Percentiles rank a stretch among this genome's conserved stretches.
Evolutionary conservation across 2,797 vertebrate species (phyloP).

Genomic region (Pogonophryne albipinna): DNA sequence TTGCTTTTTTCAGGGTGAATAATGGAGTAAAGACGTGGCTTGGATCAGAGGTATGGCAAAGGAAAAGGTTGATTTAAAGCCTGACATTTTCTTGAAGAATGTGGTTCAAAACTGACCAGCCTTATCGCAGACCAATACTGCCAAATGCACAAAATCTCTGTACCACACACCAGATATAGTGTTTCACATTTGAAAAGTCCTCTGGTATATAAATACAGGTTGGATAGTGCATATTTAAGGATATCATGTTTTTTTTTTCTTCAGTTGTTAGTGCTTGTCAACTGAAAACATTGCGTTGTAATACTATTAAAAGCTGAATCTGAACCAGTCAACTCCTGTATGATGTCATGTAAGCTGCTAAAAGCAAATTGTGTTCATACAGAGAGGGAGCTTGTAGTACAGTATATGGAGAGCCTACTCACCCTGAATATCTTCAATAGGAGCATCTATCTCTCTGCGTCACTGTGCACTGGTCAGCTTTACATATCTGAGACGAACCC

Average conservation of each 20-base stretch:
- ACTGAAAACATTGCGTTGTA: neutral
- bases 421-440: constrained; percentile 4
- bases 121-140: neutral
- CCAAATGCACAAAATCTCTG: neutral
- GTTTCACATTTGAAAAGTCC: neutral
- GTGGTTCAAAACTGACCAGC: neutral
- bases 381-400: neutral
- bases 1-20: neutral
- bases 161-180: neutral
- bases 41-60: neutral
- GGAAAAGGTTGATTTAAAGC: constrained; percentile 1
- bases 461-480: neutral
- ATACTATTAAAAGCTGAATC: neutral
- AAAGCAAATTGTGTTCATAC: neutral
- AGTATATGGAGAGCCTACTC: neutral
- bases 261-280: neutral
- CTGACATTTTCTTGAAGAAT: constrained; percentile 16
- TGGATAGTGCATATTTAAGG: neutral
- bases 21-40: neutral
- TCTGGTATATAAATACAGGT: neutral
- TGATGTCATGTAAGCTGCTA: constrained; percentile 1
- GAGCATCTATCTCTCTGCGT: neutral
- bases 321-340: neutral
- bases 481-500: neutral
- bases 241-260: neutral